Evolutionary conservation across 2,888 invertebrate species (phyloP).

Genomic region (Xanthorhoe spadicearia): DNA sequence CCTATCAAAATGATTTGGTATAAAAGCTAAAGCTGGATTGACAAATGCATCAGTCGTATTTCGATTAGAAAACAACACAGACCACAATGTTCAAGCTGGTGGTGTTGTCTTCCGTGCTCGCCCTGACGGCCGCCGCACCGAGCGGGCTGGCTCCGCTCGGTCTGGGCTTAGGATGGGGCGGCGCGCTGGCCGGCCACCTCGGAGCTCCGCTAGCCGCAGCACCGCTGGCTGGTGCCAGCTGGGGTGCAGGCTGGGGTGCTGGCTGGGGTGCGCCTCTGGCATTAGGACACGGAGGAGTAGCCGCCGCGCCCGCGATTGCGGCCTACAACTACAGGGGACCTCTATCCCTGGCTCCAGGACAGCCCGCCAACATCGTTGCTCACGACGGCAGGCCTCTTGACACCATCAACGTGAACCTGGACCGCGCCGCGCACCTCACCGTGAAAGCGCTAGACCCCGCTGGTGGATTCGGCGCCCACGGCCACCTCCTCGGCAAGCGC

Average conservation of each 20-base stretch:
- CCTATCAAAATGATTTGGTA: constrained; percentile 69
- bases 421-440: constrained; percentile 73
- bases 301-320: constrained; percentile 60
- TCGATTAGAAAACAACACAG: constrained; percentile 75
- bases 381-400: constrained; percentile 79
- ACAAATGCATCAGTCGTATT: constrained; percentile 70
- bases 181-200: constrained; percentile 57
- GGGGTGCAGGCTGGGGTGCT: constrained; percentile 35
- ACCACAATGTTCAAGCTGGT: constrained; percentile 85
- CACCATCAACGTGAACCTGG: constrained; percentile 77
- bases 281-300: constrained; percentile 43
- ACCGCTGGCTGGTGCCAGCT: constrained; percentile 44
- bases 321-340: constrained; percentile 77
- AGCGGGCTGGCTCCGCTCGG: constrained; percentile 52
- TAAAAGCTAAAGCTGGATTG: constrained; percentile 66
- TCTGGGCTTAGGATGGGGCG: constrained; percentile 50
- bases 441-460: constrained; percentile 68
- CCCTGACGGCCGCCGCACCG: constrained; percentile 82
- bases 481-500: constrained; percentile 68
- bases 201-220: constrained; percentile 54
- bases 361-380: constrained; percentile 76
- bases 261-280: constrained; percentile 53
- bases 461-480: constrained; percentile 48
- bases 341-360: constrained; percentile 59
- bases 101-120: constrained; percentile 86